A percentile compares a stretch with the other conserved stretches of the same genome.
Conservation (phyloP, 2,797 vertebrate species). For the Aulostomus chinensis region DNA sequence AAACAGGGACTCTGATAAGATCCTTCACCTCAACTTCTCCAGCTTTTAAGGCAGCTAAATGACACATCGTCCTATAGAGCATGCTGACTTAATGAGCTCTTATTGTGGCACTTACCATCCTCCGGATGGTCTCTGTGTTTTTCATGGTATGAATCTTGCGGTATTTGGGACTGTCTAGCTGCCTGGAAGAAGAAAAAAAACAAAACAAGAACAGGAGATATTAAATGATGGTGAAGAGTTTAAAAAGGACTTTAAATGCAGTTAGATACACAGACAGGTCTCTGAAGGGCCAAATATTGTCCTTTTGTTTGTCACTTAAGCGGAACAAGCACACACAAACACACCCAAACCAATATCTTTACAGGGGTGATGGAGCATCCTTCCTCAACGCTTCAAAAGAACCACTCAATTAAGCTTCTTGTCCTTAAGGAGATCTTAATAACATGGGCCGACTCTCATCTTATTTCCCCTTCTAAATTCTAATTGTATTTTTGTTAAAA, state of each 20-base stretch:
- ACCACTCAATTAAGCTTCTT: constrained; percentile 71
- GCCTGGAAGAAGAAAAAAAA: constrained; percentile 76
- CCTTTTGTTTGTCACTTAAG: constrained; percentile 38
- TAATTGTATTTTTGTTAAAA: constrained; percentile 37
- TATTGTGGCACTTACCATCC: constrained; percentile 86
- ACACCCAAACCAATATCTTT: constrained; percentile 30
- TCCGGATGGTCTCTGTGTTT: constrained; percentile 94
- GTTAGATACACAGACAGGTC: constrained; percentile 32
- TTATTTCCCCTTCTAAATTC: constrained; percentile 32
- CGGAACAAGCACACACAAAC: constrained; percentile 28
- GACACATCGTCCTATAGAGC: constrained; percentile 9
- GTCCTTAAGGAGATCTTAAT: constrained; percentile 68
- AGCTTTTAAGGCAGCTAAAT: constrained; percentile 10
- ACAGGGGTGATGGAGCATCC: constrained; percentile 54
- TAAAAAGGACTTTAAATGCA: constrained; percentile 25
- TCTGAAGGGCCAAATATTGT: constrained; percentile 32
- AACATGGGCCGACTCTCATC: constrained; percentile 50
- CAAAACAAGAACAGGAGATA: not conserved
- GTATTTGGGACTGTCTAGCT: constrained; percentile 89
- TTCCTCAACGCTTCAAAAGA: constrained; percentile 66
- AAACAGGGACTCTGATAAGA: constrained; percentile 39
- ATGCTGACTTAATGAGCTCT: constrained; percentile 22
- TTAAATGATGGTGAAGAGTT: constrained; percentile 43
- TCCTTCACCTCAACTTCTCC: too few species aligned
- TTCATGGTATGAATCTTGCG: constrained; percentile 94